Evolutionary conservation across 2,797 vertebrate species (phyloP), one percentile per base, ranked within the genome.

Genomic region (Aeoliscus strigatus): DNA sequence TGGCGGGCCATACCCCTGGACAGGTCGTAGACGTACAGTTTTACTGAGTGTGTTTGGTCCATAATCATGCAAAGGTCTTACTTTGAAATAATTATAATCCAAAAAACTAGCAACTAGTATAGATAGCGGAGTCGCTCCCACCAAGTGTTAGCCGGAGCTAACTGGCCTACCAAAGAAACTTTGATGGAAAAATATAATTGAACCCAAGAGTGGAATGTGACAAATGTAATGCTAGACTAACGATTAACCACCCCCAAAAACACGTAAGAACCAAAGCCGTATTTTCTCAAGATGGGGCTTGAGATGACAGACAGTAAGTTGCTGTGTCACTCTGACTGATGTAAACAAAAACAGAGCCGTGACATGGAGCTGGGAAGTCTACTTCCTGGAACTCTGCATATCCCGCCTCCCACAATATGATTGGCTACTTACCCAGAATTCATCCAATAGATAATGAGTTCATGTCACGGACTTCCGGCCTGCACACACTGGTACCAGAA

Each of bases 11-110:
- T 87, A 68, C 93, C 93, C 79, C 82, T 91, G 56, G 93, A 94
- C 59, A 96, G 67, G 79, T 96, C 93, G 80, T 96, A 96, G 45
- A 96, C 81, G 60, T 92, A 94, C 16, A 96, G 87, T 66, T 91
- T 90, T 59, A 94, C 93, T 2, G 87, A 75, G 48, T 90, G 74
- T 1, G 27, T 39, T 27, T 77, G 69, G 3, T 81, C 82, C 86
- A 87, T 87, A 8, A 9, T 56, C 7, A 28, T 27, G 24, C 15
- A 35, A 33, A 27, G 2, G 1, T 4, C 9, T 3, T 12, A 31
- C n/a, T 27, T 35, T 0, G 26, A 25, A 47, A 17, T n/a, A n/a
- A n/a, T n/a, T n/a, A n/a, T n/a, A n/a, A n/a, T n/a, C n/a, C n/a
- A 21, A 7, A 36, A 5, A 46, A 32, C 8, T 4, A 21, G 0